phyloP scores from a whole-genome alignment of 2,113 vertebrate genomes.

The Amphilophus citrinellus region DNA sequence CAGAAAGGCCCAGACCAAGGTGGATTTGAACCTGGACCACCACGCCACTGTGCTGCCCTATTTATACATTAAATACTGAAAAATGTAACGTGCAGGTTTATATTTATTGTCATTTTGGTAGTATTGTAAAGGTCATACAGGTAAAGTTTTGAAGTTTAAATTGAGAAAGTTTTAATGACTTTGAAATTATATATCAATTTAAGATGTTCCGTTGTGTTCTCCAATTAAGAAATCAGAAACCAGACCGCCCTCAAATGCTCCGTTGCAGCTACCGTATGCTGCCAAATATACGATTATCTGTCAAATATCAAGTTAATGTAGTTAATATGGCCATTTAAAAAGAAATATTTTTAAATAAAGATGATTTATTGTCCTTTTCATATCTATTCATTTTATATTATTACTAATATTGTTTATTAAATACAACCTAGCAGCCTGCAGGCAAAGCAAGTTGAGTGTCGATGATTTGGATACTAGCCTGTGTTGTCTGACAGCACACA shows the following conservation, averaged over 20 bases:
- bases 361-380: background rate
- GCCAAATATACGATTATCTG: too few species aligned
- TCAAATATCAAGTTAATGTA: too few species aligned
- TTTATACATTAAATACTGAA: too few species aligned
- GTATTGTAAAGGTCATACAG: background rate
- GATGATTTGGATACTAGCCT: background rate
- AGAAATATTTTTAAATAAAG: background rate
- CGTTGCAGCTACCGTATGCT: too few species aligned
- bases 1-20: too few species aligned
- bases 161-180: background rate
- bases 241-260: too few species aligned
- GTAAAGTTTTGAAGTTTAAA: background rate
- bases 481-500: background rate
- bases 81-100: too few species aligned
- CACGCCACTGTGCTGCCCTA: too few species aligned
- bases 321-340: background rate
- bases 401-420: background rate
- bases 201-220: too few species aligned
- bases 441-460: background rate
- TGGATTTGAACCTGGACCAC: too few species aligned
- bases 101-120: background rate
- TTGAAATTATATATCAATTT: background rate
- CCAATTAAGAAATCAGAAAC: too few species aligned
- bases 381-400: background rate
- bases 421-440: fast-evolving